Base-by-base conservation (phyloP, 2,888 invertebrate genomes). In the Onthophagus sagittarius region DNA sequence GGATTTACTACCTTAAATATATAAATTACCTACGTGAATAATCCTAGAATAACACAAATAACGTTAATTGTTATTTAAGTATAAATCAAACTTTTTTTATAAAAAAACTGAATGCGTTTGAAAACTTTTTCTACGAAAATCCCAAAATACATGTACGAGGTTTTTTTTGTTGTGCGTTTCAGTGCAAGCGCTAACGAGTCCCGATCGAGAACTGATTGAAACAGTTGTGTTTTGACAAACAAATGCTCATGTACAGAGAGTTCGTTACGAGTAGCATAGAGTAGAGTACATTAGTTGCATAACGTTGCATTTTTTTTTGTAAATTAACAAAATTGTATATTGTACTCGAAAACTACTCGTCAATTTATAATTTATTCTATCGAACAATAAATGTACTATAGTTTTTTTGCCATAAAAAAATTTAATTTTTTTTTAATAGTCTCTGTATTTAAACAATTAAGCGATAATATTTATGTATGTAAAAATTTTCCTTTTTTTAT, bases 1-100 rank as follows among this genome's bases (percentile, higher is more conserved):
- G 32, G 67, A 67, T 67, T 67, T 67, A 67, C n/a, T 53, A 53
- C 39, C 39, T 53, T 11, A 53, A 53, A 53, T 63, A n/a, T 63
- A 63, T 13, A 62, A 62, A 62, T 63, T 63, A 63, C 15, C n/a
- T 15, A 63, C 15, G 14, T 63, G 14, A 63, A 63, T 15, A 63
- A 23, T 23, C 23, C 23, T 23, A 23, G 23, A 23, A 23, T 23
- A 23, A 23, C 3, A 23, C 23, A 23, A 23, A 23, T 23, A 23
- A 23, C 23, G 23, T 23, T 23, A 23, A 23, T 23, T 23, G 23
- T 23, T 23, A 3, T 23, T 23, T 23, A 23, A 23, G 3, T 23
- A 23, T 23, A 3, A 23, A 23, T 23, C 23, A 23, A 23, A 23
- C 23, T 23, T 23, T 23, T 23, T 23, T 23, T 23, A 2, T 2